Conservation (phyloP, 2,113 vertebrate genomes). For the Rhinolophus ferrumequinum region DNA sequence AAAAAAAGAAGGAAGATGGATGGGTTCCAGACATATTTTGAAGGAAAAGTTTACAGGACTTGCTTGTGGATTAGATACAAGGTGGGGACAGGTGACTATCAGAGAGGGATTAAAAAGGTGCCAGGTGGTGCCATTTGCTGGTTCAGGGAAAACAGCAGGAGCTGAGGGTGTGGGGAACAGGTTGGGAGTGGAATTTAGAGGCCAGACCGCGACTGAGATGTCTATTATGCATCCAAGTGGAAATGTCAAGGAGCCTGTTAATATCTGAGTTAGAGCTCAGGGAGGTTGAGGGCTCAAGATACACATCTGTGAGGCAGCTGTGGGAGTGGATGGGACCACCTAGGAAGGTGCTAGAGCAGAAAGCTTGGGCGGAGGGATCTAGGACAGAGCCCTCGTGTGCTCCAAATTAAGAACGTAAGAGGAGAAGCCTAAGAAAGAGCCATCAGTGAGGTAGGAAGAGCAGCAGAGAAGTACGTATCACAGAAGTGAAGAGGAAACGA, state of each 20-base stretch:
- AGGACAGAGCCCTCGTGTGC: background rate
- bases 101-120: background rate
- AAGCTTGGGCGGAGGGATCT: background rate
- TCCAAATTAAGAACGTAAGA: background rate
- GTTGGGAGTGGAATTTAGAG: background rate
- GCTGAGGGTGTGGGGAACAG: no score
- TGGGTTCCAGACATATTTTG: background rate
- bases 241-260: background rate
- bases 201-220: background rate
- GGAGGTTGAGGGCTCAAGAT: background rate
- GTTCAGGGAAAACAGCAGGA: background rate
- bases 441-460: background rate
- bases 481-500: background rate
- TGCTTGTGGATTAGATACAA: background rate
- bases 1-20: background rate
- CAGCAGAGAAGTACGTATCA: background rate
- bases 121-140: background rate
- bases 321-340: background rate
- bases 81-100: background rate
- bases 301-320: background rate
- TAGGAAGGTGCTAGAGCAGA: background rate
- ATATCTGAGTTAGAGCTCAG: background rate
- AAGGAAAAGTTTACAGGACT: background rate
- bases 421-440: background rate
- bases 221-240: background rate